Conservation (phyloP, 2,113 vertebrate genomes). For the Coturnix japonica region DNA sequence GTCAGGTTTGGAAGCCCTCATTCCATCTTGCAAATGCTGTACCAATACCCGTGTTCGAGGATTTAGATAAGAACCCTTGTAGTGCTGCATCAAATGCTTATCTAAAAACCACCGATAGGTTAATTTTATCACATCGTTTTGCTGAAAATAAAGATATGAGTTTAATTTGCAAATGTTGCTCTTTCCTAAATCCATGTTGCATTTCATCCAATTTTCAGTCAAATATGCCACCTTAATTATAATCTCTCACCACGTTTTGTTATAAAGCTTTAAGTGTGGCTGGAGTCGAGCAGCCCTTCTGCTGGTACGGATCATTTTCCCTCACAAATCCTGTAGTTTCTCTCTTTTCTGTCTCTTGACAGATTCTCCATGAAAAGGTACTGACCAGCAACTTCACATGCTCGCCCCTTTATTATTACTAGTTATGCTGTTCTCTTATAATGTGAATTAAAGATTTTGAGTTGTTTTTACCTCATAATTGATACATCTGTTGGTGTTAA, state of each 20-base stretch:
- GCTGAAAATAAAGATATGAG: neutral
- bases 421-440: neutral
- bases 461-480: neutral
- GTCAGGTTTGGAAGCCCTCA: neutral
- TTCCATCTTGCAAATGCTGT: neutral
- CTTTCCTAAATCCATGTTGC: neutral
- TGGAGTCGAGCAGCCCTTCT: neutral
- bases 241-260: neutral
- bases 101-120: neutral
- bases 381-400: neutral
- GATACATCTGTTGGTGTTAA: neutral
- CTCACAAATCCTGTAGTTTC: neutral
- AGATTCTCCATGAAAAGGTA: neutral
- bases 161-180: neutral
- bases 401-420: neutral
- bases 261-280: neutral
- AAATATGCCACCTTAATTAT: neutral
- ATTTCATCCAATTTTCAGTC: neutral
- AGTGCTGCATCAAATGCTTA: neutral
- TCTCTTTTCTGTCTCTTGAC: neutral
- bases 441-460: neutral
- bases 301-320: fast-evolving
- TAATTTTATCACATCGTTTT: neutral
- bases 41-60: neutral
- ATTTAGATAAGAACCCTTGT: neutral